phyloP scores from a whole-genome alignment of 2,888 invertebrate species.

The Nemurella pictetii region DNA sequence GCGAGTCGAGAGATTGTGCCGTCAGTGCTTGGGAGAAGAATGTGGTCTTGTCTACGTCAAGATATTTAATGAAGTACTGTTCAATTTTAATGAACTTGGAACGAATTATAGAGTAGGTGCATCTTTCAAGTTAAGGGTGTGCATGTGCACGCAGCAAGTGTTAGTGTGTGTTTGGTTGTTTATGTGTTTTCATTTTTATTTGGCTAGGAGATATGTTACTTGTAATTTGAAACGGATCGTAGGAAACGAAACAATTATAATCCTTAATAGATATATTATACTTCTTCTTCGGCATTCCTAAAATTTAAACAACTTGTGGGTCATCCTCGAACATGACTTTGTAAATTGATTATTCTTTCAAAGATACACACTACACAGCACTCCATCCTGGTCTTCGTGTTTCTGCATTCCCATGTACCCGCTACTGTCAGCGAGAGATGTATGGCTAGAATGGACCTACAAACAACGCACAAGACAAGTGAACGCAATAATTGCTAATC shows the following conservation, averaged over 20 bases:
- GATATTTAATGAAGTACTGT: neutral
- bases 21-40: neutral
- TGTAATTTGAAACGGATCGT: neutral
- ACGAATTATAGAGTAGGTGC: neutral
- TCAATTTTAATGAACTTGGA: neutral
- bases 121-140: neutral
- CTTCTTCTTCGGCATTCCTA: neutral
- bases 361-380: too few species aligned
- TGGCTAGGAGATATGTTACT: neutral
- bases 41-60: neutral
- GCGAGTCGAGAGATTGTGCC: neutral
- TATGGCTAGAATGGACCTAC: neutral
- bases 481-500: neutral
- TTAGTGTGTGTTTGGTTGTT: neutral
- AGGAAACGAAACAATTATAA: neutral
- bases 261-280: neutral
- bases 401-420: neutral
- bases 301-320: neutral
- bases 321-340: neutral
- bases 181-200: neutral
- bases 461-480: neutral
- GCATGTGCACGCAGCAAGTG: neutral
- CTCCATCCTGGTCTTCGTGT: neutral
- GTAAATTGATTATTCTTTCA: neutral
- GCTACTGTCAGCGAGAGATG: neutral